Evolutionary conservation across 2,888 invertebrate species (phyloP).

Genomic region (Nephrotoma guestfalica): DNA sequence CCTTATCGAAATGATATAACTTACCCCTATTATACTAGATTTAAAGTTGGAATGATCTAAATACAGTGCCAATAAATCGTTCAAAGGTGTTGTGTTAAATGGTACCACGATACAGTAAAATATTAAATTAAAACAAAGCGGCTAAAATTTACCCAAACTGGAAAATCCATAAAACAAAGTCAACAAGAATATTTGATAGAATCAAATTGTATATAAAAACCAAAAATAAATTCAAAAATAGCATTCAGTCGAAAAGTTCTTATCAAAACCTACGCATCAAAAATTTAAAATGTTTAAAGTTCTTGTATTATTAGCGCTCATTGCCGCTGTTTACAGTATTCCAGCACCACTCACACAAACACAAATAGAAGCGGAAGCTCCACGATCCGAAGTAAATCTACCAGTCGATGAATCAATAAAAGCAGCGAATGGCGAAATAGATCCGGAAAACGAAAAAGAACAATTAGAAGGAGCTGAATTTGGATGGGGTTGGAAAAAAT

Average conservation of each 20-base stretch:
- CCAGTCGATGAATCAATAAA: neutral
- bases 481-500: neutral
- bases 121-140: no score
- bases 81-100: no score
- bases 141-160: neutral
- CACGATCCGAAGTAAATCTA: neutral
- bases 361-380: neutral
- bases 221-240: neutral
- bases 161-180: neutral
- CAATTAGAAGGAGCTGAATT: neutral
- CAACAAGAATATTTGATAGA: neutral
- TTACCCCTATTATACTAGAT: no score
- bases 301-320: neutral
- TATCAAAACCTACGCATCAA: neutral
- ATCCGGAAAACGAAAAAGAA: neutral
- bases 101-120: no score
- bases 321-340: neutral
- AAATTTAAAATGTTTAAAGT: neutral
- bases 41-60: no score
- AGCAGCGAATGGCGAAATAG: neutral
- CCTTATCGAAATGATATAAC: no score
- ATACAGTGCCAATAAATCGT: no score
- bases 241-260: neutral
- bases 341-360: neutral
- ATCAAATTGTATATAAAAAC: neutral